Conservation (phyloP, 2,888 invertebrate species). For the Fragum fragum region DNA sequence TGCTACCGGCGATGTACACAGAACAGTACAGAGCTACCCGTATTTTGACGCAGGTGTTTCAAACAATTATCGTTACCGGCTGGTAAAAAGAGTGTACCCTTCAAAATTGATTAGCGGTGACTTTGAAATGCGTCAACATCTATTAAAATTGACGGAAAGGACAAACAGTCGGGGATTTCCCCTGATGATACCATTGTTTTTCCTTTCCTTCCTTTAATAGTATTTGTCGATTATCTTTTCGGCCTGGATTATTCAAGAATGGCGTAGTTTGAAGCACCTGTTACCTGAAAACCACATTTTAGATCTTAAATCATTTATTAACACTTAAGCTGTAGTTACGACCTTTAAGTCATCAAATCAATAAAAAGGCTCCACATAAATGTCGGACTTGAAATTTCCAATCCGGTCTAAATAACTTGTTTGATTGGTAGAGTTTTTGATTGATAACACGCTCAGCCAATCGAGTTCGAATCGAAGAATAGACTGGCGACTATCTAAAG, state of each 20-base stretch:
- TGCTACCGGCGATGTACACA: background rate
- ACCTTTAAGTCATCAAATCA: no score
- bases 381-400: no score
- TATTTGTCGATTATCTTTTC: background rate
- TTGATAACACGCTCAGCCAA: no score
- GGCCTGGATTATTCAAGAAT: background rate
- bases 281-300: no score
- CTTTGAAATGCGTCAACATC: slow-evolving; percentile 39
- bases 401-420: no score
- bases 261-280: no score
- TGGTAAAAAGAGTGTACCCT: slow-evolving; percentile 7
- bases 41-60: slow-evolving; percentile 38
- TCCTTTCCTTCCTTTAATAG: background rate
- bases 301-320: no score
- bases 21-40: background rate
- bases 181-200: background rate
- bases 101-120: slow-evolving; percentile 52
- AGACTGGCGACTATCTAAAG: no score
- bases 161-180: background rate
- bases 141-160: slow-evolving; percentile 9
- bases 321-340: no score
- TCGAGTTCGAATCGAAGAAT: no score
- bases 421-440: no score
- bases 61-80: slow-evolving; percentile 10
- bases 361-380: no score